Evolutionary conservation across 2,113 vertebrate genomes (phyloP).

Genomic region (Melanocharis versteri): DNA sequence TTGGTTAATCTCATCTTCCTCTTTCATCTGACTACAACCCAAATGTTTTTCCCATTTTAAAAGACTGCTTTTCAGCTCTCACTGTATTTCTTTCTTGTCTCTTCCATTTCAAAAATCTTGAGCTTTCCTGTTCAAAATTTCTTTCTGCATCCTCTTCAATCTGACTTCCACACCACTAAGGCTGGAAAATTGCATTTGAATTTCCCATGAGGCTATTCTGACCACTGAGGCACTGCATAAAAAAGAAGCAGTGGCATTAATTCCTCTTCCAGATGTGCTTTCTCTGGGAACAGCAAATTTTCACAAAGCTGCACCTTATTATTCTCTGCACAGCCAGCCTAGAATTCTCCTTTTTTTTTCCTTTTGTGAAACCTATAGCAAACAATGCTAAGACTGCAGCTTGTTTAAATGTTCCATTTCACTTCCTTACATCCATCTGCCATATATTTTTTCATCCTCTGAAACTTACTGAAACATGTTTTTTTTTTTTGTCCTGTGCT

Average conservation of each 20-base stretch:
- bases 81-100: neutral
- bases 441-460: neutral
- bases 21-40: neutral
- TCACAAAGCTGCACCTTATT: conserved; percentile 24
- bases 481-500: neutral
- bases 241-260: conserved; percentile 12
- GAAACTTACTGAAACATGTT: neutral
- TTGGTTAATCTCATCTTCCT: neutral
- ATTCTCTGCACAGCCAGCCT: neutral
- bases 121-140: neutral
- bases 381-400: neutral
- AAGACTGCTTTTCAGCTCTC: neutral
- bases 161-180: neutral
- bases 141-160: neutral
- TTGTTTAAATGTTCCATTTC: neutral
- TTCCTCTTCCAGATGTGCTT: conserved; percentile 25
- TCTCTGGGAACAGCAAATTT: conserved; percentile 23
- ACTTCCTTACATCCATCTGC: neutral
- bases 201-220: neutral
- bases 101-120: neutral
- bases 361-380: neutral
- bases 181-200: neutral
- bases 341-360: neutral
- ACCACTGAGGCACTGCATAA: neutral
- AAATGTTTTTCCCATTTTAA: neutral